Base-by-base conservation (phyloP, 2,113 vertebrate genomes). In the Ictidomys tridecemlineatus region DNA sequence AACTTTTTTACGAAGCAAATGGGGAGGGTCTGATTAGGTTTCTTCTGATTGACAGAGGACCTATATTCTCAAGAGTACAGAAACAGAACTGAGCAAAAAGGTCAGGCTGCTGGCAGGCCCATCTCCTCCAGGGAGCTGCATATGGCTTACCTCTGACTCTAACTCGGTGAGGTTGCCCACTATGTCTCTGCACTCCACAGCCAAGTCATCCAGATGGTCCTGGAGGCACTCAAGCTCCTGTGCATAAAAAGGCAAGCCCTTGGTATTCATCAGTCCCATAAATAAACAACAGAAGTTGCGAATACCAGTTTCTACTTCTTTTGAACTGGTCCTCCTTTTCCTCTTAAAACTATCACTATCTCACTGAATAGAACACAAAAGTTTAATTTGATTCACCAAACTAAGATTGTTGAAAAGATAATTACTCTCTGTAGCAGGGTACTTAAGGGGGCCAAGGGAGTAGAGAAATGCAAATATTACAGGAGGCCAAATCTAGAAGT, bases 181-280 rank as follows among this genome's bases (percentile, higher is more conserved):
- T 8, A 99, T 98, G 1, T 99, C 99, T 97, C 99, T 99, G 98
- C 99, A 99, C 6, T 99, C 98, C 3, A 99, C 93, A 32, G 99
- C 98, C 97, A 99, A 98, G 94, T 99, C 99, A 94, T 99, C 99
- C 51, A 99, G 98, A 96, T 99, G 99, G 80, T 99, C 99, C 98
- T 99, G 99, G 89, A 99, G 99, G 98, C 99, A 99, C 98, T 99
- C 99, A 95, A 99, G 98, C 97, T 99, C 99, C 99, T 99, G 94
- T 7, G 96, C 65, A 84, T 5, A 73, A 53, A 95, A 79, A 93
- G 34, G 83, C 37, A 87, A 94, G 58, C 79, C 39, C 39, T 3
- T n/a, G 51, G 84, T 73, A 39, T 78, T 3, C 61, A 77, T 65
- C 22, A 77, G 39, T 58, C 20, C 34, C 1, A 48, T 4, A 28